phyloP scores from a whole-genome alignment of 2,113 vertebrate species.

The Hipposideros armiger region DNA sequence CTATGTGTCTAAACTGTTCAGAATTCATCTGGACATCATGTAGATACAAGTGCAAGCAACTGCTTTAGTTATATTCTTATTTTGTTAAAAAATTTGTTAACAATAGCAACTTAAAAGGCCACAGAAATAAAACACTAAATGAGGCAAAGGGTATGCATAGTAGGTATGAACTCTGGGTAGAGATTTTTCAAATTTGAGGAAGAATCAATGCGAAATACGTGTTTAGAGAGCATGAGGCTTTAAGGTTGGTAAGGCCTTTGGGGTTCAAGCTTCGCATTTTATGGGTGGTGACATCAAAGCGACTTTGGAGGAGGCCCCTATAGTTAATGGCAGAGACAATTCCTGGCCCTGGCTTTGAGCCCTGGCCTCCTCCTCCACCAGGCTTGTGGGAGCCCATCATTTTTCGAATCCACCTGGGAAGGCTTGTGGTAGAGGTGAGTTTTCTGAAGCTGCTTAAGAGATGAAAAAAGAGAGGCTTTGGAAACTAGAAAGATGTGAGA shows the following conservation, averaged over 20 bases:
- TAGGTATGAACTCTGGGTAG: not conserved
- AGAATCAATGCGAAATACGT: not conserved
- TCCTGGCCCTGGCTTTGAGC: not conserved
- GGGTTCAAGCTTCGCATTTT: not conserved
- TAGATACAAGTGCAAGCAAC: not conserved
- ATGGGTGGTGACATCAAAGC: not conserved
- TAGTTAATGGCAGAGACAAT: not conserved
- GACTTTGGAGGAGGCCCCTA: not conserved
- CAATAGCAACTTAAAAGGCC: not conserved
- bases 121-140: slow-evolving; percentile 18
- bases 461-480: not conserved
- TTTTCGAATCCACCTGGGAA: not conserved
- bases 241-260: not conserved
- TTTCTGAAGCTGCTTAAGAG: not conserved
- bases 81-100: not conserved
- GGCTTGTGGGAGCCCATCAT: not conserved
- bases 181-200: not conserved
- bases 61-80: not conserved
- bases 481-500: not conserved
- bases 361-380: not conserved
- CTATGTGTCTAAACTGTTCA: not conserved
- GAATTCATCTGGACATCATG: not conserved
- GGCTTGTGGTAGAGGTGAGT: not conserved
- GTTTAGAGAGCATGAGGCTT: not conserved
- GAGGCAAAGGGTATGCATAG: not conserved